Base-by-base conservation (phyloP, 2,113 vertebrate genomes). In the Camarhynchus parvulus region DNA sequence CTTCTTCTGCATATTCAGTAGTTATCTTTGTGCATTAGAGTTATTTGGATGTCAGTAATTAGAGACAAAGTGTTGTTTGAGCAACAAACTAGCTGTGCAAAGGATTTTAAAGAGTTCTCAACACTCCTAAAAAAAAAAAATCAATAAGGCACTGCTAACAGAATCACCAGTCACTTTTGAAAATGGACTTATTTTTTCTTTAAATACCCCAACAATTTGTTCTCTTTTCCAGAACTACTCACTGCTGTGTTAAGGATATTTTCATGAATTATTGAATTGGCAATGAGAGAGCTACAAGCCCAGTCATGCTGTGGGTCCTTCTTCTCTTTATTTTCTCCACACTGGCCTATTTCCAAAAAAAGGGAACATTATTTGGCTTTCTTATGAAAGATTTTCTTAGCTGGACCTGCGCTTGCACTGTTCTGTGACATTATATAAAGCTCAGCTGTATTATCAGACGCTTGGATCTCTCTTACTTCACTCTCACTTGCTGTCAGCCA, bases 381-480 rank as follows among this genome's bases (percentile, higher is more conserved):
- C 52, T 66, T 92, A 35, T 83, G 41, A 93, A 95, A 94, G 76
- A 50, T 46, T 77, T 94, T 64, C 67, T 92, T 84, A 88, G 25
- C 24, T 63, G 52, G 61, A 91, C 50, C 68, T 86, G 69, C 13
- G 84, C 8, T 83, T 94, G 63, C 59, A 44, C 67, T 90, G 42
- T 88, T 91, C 33, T 69, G 67, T 78, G 87, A 82, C 75, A 84
- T 70, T 79, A n/a, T 70, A 62, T 76, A 91, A 92, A 90, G 52
- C 73, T 92, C 47, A 83, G 41, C 62, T 58, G 19, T 68, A 78
- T 61, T 90, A 86, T 95, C 85, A 86, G 68, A 70, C 46, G 55
- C 77, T 93, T 82, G 44, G 41, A 85, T 94, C 89, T 87, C 80
- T 83, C 80, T 67, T 82, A 44, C 79, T 94, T 94, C n/a, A 72